Percentiles rank a stretch among this genome's conserved stretches.
Conservation (phyloP, 2,797 vertebrate species). For the Remorina albescens region DNA sequence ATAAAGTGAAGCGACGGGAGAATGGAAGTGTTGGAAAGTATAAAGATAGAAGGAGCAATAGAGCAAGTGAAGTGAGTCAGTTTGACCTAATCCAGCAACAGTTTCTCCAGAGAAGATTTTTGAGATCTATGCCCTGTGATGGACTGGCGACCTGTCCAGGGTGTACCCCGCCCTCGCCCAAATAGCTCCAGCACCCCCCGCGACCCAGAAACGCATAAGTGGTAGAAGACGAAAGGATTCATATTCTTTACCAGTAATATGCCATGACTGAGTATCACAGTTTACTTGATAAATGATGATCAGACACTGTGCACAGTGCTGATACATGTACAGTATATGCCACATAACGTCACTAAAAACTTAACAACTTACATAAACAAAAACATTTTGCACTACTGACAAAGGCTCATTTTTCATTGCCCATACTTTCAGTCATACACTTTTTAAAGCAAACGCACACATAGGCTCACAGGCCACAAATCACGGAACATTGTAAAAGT, state of each 20-base stretch:
- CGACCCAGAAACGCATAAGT: too few species aligned
- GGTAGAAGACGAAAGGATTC: too few species aligned
- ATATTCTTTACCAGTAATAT: constrained; percentile 27
- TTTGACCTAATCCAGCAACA: constrained; percentile 43
- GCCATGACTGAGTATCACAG: constrained; percentile 18
- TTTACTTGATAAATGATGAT: constrained; percentile 44
- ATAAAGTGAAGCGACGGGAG: constrained; percentile 1
- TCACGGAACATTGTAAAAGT: constrained; percentile 64
- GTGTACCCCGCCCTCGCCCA: too few species aligned
- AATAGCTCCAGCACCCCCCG: too few species aligned
- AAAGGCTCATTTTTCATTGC: constrained; percentile 9
- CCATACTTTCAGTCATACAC: constrained; percentile 21
- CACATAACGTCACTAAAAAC: constrained; percentile 8
- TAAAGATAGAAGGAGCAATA: constrained; percentile 31
- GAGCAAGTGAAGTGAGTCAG: constrained; percentile 21
- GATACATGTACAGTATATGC: not conserved
- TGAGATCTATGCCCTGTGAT: too few species aligned
- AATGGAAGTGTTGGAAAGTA: constrained; percentile 20
- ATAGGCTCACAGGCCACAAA: constrained; percentile 60
- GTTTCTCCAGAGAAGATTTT: constrained; percentile 18
- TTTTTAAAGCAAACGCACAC: constrained; percentile 27
- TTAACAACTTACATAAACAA: constrained; percentile 23
- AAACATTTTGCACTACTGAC: constrained; percentile 17
- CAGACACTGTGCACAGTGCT: not conserved
- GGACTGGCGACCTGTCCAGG: too few species aligned